Evolutionary conservation across 37 sponge, comb jelly and placozoan species (phyloP).

Genomic region (Chondrosia reniformis): DNA sequence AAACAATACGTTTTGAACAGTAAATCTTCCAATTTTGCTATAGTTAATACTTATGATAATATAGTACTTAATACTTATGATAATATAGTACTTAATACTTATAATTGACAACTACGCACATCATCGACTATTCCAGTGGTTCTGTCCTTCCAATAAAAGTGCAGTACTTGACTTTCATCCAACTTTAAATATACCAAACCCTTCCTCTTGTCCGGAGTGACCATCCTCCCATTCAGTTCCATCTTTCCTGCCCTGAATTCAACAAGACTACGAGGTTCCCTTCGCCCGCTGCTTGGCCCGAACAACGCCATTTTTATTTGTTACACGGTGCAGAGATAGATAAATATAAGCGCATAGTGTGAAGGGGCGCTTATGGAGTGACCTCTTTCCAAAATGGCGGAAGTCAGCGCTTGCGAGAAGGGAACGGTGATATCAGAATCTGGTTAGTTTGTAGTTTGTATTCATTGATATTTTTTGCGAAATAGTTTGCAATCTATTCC

Average conservation of each 20-base stretch:
- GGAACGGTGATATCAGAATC: constrained; percentile 3
- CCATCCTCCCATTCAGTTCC: constrained; percentile 59
- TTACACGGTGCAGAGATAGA: background rate
- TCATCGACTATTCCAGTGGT: constrained; percentile 69
- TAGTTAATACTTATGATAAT: too few relatives aligned
- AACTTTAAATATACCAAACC: constrained; percentile 82
- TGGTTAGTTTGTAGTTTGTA: background rate
- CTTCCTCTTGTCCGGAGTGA: constrained; percentile 87
- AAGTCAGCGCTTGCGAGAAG: constrained; percentile 1
- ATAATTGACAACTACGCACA: too few relatives aligned
- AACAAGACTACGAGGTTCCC: constrained; percentile 79
- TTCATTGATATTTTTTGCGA: too few relatives aligned
- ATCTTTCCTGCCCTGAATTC: constrained; percentile 97
- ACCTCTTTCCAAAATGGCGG: constrained; percentile 7
- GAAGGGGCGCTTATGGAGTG: background rate
- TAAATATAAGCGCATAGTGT: background rate
- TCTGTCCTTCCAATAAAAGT: constrained; percentile 96
- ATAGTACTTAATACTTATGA: too few relatives aligned
- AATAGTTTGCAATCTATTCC: too few relatives aligned
- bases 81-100: too few relatives aligned
- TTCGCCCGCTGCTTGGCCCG: constrained; percentile 38
- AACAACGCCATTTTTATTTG: constrained; percentile 65
- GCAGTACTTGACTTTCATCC: constrained; percentile 67
- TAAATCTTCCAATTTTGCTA: too few relatives aligned
- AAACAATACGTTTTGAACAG: too few relatives aligned